Base-by-base conservation (phyloP, 1,140 invertebrate genomes). In the Dolichoris vasculosae region DNA sequence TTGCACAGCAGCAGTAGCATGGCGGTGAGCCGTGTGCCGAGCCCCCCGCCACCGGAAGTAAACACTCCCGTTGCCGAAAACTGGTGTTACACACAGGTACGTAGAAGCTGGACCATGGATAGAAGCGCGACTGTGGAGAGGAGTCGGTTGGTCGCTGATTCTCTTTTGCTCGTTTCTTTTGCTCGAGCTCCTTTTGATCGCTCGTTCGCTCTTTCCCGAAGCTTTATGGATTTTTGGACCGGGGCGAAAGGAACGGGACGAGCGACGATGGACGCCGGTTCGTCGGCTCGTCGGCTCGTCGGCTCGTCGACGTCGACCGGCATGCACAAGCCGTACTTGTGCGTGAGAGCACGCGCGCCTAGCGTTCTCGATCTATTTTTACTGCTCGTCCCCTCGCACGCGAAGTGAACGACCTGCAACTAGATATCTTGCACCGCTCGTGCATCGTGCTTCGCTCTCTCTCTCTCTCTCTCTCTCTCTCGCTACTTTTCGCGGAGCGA, bases 41-140 rank as follows among this genome's bases (percentile, higher is more conserved):
- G 96, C 94, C 97, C 97, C 91, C 96, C 96, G 89, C 95, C 97
- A 90, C 96, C 97, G 91, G 97, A 98, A 96, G 96, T 96, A 91
- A 97, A 97, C 94, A 98, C 97, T 90, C 97, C 97, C 89, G 97
- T 98, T 86, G 97, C 97, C 71, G 97, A 98, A 94, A 98, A 98
- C 94, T 98, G 97, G 97, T 98, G 97, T 95, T 98, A 98, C 92
- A 98, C 97, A 91, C 97, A 98, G 96, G 97, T 98, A 94, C 94
- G 93, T 92, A 78, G 1, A 15, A 2, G n/a, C 9, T 2, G 23
- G 26, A n/a, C n/a, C n/a, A n/a, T n/a, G n/a, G n/a, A n/a, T n/a
- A n/a, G n/a, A n/a, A n/a, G n/a, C n/a, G n/a, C n/a, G n/a, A n/a
- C n/a, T n/a, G n/a, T n/a, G n/a, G n/a, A n/a, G n/a, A n/a, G n/a